phyloP scores from a whole-genome alignment of 2,797 vertebrate species.

The Ptychobarbus kaznakovi region DNA sequence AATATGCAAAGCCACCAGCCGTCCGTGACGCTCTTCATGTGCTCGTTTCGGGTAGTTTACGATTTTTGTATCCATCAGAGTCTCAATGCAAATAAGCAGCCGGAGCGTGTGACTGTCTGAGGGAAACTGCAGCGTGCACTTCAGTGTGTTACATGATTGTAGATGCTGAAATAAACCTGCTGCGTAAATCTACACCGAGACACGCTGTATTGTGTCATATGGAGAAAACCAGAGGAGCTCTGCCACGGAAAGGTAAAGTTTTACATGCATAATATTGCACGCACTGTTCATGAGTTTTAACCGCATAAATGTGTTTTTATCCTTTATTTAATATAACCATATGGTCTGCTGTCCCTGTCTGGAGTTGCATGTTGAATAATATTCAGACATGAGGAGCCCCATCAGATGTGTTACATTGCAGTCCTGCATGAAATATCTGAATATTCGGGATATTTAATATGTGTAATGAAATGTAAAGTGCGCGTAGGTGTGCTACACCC shows the following conservation, averaged over 20 bases:
- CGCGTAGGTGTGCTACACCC: neutral
- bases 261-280: neutral
- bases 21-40: conserved; percentile 21
- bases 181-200: conserved; percentile 22
- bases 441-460: neutral
- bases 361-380: conserved; percentile 5
- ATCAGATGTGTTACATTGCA: neutral
- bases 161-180: conserved; percentile 36
- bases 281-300: neutral
- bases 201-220: conserved; percentile 35
- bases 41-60: conserved; percentile 22
- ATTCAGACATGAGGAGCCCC: neutral
- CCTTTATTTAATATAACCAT: neutral
- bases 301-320: neutral
- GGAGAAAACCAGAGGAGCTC: conserved; percentile 33
- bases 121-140: neutral
- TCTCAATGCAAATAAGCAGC: neutral
- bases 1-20: conserved; percentile 57
- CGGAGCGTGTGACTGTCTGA: neutral
- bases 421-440: neutral
- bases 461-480: neutral
- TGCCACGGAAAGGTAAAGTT: conserved; percentile 57
- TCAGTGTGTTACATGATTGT: neutral
- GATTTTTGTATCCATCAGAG: neutral
- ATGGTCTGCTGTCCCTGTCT: neutral